Percentiles rank a stretch among this genome's conserved stretches.
Evolutionary conservation across 2,888 invertebrate genomes (phyloP).

Genomic region (Calliphora vomitoria): DNA sequence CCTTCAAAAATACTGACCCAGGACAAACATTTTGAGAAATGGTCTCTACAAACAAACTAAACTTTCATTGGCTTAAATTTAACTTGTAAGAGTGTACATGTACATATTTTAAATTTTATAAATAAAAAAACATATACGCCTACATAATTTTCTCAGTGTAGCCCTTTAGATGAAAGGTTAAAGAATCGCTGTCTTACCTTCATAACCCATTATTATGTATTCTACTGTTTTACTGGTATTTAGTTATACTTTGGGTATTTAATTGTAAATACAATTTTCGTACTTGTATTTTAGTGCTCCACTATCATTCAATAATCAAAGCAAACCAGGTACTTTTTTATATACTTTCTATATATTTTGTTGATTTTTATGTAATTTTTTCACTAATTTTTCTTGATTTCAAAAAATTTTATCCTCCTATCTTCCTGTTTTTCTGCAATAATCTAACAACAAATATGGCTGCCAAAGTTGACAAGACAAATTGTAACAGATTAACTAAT

Average conservation of each 20-base stretch:
- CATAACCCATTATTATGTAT: slow-evolving; percentile 69
- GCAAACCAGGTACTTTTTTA: background rate
- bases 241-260: too few species aligned
- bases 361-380: background rate
- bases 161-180: background rate
- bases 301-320: background rate
- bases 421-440: background rate
- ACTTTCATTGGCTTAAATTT: too few species aligned
- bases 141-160: background rate
- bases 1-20: too few species aligned
- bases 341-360: background rate
- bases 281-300: background rate
- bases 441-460: slow-evolving; percentile 47
- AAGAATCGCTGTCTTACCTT: slow-evolving; percentile 56
- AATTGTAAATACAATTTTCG: background rate
- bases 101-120: too few species aligned
- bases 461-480: slow-evolving; percentile 31
- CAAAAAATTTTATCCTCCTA: background rate
- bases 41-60: too few species aligned
- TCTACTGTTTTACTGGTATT: background rate
- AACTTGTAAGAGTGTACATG: too few species aligned
- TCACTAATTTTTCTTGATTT: background rate
- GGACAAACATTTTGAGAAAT: too few species aligned
- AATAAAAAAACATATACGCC: too few species aligned
- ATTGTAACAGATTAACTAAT: slow-evolving; percentile 41